phyloP scores from a whole-genome alignment of 2,888 invertebrate genomes.

The Myopa testacea region DNA sequence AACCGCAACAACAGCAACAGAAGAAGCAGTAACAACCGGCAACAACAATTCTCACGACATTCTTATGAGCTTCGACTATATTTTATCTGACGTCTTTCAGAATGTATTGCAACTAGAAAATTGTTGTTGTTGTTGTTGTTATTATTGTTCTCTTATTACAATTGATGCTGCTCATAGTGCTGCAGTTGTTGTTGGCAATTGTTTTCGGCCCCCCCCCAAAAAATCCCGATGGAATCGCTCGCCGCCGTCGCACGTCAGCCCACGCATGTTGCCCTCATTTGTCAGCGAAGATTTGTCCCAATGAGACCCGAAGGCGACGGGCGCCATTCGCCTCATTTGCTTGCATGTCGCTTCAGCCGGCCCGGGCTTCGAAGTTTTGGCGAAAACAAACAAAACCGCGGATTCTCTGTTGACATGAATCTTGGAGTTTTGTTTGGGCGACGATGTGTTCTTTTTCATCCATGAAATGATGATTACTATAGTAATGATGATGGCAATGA shows the following conservation, averaged over 20 bases:
- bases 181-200: neutral
- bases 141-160: neutral
- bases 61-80: neutral
- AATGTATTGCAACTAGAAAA: neutral
- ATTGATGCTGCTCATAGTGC: neutral
- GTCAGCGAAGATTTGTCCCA: neutral
- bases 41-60: neutral
- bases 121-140: neutral
- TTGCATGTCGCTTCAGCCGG: neutral
- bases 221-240: neutral
- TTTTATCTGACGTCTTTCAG: neutral
- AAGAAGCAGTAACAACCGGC: neutral
- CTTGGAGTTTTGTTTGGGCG: neutral
- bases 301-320: neutral
- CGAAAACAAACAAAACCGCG: neutral
- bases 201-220: neutral
- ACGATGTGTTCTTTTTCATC: too few relatives aligned
- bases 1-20: neutral
- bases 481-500: too few relatives aligned
- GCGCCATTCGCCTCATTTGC: conserved; percentile 5
- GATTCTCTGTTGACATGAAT: neutral
- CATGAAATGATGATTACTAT: too few relatives aligned
- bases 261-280: neutral
- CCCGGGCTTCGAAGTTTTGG: neutral
- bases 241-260: neutral